Conservation (phyloP, 2,113 vertebrate species). For the Platanista minor region DNA sequence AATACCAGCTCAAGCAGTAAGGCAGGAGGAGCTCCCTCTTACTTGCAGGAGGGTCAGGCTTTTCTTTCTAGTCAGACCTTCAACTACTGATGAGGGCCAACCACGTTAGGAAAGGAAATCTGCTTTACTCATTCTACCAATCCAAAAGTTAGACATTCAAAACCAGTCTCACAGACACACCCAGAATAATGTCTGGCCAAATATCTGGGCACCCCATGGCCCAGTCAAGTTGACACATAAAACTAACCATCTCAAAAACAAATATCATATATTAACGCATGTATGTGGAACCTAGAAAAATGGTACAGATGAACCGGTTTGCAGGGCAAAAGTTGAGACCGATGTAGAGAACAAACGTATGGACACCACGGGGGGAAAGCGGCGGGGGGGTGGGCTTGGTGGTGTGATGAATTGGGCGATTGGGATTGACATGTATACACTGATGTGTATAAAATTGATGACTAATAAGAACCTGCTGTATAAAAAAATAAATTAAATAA, state of each 20-base stretch:
- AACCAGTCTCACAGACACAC: background rate
- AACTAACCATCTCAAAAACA: background rate
- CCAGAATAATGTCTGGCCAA: background rate
- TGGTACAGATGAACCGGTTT: too few relatives aligned
- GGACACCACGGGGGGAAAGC: too few relatives aligned
- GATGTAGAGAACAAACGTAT: too few relatives aligned
- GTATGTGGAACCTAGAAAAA: too few relatives aligned
- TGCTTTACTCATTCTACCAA: background rate
- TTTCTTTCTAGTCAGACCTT: background rate
- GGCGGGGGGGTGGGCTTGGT: too few relatives aligned
- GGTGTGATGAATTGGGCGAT: too few relatives aligned
- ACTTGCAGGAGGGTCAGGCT: rapidly evolving
- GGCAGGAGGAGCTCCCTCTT: background rate
- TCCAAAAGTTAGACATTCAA: background rate
- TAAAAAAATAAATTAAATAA: too few relatives aligned
- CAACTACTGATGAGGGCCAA: background rate
- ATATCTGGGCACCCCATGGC: background rate
- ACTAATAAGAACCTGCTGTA: too few relatives aligned
- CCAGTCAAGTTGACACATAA: background rate
- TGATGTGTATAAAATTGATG: too few relatives aligned
- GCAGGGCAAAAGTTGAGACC: too few relatives aligned
- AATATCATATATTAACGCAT: too few relatives aligned
- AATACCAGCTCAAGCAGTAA: background rate
- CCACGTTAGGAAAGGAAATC: background rate
- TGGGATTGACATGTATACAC: too few relatives aligned